Percentiles rank a stretch among this genome's conserved stretches.
phyloP scores from a whole-genome alignment of 2,113 vertebrate genomes.

The Mohoua ochrocephala region DNA sequence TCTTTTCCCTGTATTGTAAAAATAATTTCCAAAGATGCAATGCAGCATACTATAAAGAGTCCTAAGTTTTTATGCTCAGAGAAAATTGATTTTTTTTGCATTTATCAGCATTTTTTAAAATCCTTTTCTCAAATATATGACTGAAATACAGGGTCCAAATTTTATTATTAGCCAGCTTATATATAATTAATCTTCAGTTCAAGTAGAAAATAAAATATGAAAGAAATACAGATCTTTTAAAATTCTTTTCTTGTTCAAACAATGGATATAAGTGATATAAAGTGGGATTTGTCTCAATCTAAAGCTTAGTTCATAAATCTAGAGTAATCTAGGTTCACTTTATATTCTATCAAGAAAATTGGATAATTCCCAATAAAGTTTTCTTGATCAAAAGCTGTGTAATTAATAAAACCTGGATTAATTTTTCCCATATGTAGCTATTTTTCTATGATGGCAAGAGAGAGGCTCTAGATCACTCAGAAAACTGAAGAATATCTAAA shows the following conservation, averaged over 20 bases:
- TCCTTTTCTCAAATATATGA: not conserved
- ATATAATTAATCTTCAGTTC: not conserved
- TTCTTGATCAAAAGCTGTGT: not conserved
- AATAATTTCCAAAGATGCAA: not conserved
- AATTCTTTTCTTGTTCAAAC: not conserved
- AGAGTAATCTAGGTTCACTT: not conserved
- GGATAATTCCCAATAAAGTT: not conserved
- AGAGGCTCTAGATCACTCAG: not conserved
- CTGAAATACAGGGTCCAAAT: not conserved
- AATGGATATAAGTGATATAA: not conserved
- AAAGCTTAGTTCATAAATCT: not conserved
- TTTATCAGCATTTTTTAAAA: not conserved
- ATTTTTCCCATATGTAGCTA: not conserved
- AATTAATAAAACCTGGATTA: not conserved
- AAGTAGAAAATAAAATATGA: not conserved
- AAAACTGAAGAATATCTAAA: not conserved
- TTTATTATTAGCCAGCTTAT: not conserved
- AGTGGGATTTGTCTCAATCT: not conserved
- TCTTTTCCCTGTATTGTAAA: not conserved
- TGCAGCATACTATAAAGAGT: not conserved
- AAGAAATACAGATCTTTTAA: not conserved
- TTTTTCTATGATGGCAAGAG: not conserved
- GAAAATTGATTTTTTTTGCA: not conserved
- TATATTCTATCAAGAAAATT: not conserved
- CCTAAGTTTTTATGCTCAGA: not conserved